Conservation (phyloP, 30 jellyfish, hydroid and myxozoan species). For the Aurelia aurita complex sp. Pacific region DNA sequence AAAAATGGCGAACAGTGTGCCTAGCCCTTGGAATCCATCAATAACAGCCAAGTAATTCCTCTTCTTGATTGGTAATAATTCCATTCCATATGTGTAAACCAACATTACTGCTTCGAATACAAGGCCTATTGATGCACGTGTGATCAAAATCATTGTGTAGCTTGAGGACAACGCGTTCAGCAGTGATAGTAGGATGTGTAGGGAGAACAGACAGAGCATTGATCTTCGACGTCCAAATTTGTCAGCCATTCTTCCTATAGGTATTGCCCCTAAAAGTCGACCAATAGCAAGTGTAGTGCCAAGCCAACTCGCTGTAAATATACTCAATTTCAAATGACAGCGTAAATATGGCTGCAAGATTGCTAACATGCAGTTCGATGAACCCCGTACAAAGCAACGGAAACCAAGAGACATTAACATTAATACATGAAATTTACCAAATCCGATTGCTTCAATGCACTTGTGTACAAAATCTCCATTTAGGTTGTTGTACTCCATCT, state of each 20-base stretch:
- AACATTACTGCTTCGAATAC: neutral
- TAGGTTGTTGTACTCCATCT: too few relatives aligned
- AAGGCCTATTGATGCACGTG: slow-evolving; percentile 16
- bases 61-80: slow-evolving; percentile 2
- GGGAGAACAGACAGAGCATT: neutral
- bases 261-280: too few relatives aligned
- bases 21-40: neutral
- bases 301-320: too few relatives aligned
- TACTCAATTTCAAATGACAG: neutral
- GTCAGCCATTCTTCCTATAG: slow-evolving; percentile 13
- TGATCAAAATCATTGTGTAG: neutral
- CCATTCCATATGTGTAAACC: slow-evolving; percentile 11
- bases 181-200: neutral
- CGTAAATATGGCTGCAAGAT: slow-evolving; percentile 1
- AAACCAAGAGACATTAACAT: too few relatives aligned
- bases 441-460: too few relatives aligned
- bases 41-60: neutral
- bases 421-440: too few relatives aligned
- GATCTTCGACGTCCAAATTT: slow-evolving; percentile 1
- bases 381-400: too few relatives aligned
- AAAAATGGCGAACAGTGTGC: neutral
- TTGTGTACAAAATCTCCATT: too few relatives aligned
- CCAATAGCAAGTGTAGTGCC: too few relatives aligned
- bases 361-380: neutral
- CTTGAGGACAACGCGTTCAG: slow-evolving; percentile 14